These are phyloP conservation scores for Chrysopilus asiliformis DNA, from an alignment of 2,888 invertebrate genomes.

Conservation along the genomic window DNA sequence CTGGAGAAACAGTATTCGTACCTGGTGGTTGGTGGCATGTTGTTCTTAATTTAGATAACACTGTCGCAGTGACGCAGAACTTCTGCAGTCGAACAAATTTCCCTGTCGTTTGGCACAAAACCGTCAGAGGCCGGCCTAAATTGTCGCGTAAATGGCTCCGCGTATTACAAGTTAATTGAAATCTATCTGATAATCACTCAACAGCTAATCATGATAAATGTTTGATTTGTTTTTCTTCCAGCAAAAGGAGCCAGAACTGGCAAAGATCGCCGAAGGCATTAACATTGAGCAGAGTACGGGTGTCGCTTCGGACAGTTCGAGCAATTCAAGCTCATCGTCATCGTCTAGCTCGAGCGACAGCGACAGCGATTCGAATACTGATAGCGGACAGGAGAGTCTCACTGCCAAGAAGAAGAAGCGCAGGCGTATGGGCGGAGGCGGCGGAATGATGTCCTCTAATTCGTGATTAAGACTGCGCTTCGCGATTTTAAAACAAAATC, in stretches of 20 bases:
- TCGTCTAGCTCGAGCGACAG: conserved; percentile 49
- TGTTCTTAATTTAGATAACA: conserved; percentile 89
- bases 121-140: conserved; percentile 88
- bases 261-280: conserved; percentile 64
- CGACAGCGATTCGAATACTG: conserved; percentile 43
- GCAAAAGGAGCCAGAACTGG: conserved; percentile 64
- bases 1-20: conserved; percentile 96
- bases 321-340: conserved; percentile 60
- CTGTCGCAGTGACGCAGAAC: conserved; percentile 96
- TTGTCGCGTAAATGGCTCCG: conserved; percentile 86
- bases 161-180: conserved; percentile 37
- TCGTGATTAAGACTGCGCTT: no score
- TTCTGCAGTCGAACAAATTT: conserved; percentile 94
- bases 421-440: conserved; percentile 39
- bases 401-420: conserved; percentile 74
- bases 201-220: background rate
- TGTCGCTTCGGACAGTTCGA: conserved; percentile 84
- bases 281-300: conserved; percentile 79
- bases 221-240: no score
- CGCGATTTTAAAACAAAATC: no score
- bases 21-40: conserved; percentile 99
- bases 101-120: conserved; percentile 97
- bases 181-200: background rate
- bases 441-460: conserved; percentile 11
- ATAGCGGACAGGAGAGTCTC: conserved; percentile 81